Base-by-base conservation (phyloP, 2,113 vertebrate genomes). In the Catharus minimus region DNA sequence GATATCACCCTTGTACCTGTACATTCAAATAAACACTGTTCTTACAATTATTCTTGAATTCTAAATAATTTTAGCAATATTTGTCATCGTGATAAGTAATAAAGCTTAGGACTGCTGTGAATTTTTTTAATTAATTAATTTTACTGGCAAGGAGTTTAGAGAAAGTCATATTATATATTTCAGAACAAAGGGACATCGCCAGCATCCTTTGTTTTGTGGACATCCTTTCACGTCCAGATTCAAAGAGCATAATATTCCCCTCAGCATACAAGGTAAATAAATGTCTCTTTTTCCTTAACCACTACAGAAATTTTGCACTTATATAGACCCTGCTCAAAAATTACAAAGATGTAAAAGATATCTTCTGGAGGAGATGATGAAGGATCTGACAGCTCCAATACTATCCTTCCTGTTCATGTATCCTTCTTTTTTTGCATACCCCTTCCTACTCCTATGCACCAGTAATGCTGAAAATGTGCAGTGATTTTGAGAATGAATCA, bases 381-480 rank as follows among this genome's bases (percentile, higher is more conserved):
- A 64, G 77, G 11, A 26, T 33, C 3, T 52, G 15, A 49, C 9
- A 47, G 10, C 7, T 68, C 36, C 1, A 1, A 21, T 30, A 5
- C 14, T 32, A 15, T 26, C 6, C 14, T 80, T 77, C 41, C 21
- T 65, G 10, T n/a, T 78, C 53, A 57, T n/a, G 5, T 5, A 75
- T 24, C 23, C 5, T 57, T 13, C 12, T 71, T 56, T 6, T 39
- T 28, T 68, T 38, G 9, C 12, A 76, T 33, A 4, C 2, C 1
- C 2, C 2, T 43, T 30, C 12, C 20, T 3, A 4, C 7, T 52
- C 6, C 7, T 1, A 0, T 50, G 18, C 8, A 24, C 16, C 24
- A 74, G 4, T 60, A 65, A 50, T 30, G 55, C 2, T 47, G 30
- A 81, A 86, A 86, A 86, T 44, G 39, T 5, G 8, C 28, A 78